phyloP scores from a whole-genome alignment of 2,113 vertebrate genomes.

The Anas platyrhynchos region DNA sequence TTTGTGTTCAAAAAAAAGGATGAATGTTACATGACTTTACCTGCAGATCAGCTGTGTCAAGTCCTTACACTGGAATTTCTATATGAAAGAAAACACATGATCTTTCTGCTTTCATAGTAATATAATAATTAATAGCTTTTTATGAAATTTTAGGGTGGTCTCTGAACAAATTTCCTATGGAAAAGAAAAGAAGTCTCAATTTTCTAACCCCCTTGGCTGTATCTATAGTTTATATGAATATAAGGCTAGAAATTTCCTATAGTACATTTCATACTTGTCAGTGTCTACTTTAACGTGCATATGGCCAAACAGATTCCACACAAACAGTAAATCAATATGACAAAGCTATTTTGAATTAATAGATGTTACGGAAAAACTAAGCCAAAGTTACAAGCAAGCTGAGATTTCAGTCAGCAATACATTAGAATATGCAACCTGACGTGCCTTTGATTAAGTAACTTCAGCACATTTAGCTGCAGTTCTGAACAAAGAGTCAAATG shows the following conservation, averaged over 20 bases:
- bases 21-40: background rate
- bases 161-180: background rate
- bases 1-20: background rate
- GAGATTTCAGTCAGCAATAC: background rate
- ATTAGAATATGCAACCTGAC: background rate
- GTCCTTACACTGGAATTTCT: background rate
- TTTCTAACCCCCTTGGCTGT: background rate
- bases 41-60: background rate
- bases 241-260: background rate
- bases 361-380: background rate
- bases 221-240: background rate
- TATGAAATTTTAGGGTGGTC: background rate
- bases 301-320: background rate
- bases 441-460: constrained; percentile 51
- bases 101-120: background rate
- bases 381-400: background rate
- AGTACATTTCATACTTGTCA: background rate
- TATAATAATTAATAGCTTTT: background rate
- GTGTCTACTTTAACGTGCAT: background rate
- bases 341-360: background rate
- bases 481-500: constrained; percentile 36
- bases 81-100: background rate
- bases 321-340: background rate
- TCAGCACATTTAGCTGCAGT: constrained; percentile 13
- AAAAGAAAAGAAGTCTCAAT: background rate